Conservation (phyloP, 2,113 vertebrate species). For the Telmatochromis brachygnathus region DNA sequence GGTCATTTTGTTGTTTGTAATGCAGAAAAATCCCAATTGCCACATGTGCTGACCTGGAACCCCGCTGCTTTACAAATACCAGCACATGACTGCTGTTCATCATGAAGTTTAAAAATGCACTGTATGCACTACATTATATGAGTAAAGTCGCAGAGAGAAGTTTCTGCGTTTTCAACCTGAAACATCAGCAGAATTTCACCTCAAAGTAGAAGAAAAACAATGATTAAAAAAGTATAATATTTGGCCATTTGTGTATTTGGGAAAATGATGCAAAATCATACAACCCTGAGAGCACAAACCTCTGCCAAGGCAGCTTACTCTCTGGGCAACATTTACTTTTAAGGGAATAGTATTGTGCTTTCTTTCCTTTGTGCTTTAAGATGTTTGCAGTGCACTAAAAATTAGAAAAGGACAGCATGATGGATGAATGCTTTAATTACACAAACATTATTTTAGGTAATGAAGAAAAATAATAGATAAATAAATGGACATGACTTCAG, state of each 20-base stretch:
- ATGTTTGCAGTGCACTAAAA: background rate
- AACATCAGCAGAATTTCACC: background rate
- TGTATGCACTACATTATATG: background rate
- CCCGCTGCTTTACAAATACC: slow-evolving; percentile 34
- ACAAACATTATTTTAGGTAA: background rate
- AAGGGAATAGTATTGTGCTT: background rate
- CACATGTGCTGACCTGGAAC: background rate
- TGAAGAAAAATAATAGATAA: background rate
- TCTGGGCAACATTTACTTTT: background rate
- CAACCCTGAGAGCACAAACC: background rate
- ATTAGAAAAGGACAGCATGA: background rate
- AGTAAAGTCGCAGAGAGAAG: background rate
- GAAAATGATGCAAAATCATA: background rate
- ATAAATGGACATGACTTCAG: background rate
- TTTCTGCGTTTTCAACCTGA: background rate
- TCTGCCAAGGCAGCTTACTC: background rate
- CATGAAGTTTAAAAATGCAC: slow-evolving; percentile 8
- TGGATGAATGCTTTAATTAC: background rate
- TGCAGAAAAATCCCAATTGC: slow-evolving; percentile 21
- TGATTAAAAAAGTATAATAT: background rate
- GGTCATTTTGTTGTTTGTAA: slow-evolving; percentile 40
- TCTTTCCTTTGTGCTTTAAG: background rate
- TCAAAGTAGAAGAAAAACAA: background rate
- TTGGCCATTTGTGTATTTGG: background rate
- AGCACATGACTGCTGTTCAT: slow-evolving; percentile 24